These are phyloP conservation scores for Ruditapes philippinarum DNA, from an alignment of 1,140 invertebrate species.

Conservation along the genomic window DNA sequence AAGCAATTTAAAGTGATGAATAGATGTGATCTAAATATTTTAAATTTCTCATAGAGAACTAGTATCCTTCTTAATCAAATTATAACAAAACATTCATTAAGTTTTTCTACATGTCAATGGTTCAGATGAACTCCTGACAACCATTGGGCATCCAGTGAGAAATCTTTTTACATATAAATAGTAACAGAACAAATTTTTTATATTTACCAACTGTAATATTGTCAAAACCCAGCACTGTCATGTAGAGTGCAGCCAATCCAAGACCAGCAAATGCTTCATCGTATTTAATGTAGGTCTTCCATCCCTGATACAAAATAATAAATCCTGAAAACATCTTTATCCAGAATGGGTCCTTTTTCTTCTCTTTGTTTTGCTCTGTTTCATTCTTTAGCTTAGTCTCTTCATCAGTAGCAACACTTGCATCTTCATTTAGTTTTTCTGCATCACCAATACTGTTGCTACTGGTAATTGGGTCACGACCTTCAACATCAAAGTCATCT, in stretches of 20 bases:
- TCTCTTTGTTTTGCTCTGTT: not conserved
- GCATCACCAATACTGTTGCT: not conserved
- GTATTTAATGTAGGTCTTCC: slow-evolving; percentile 85
- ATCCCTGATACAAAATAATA: slow-evolving; percentile 76
- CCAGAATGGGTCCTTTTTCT: slow-evolving; percentile 31
- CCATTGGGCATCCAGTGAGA: too few species aligned
- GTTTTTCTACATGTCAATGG: too few species aligned
- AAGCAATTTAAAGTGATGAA: too few species aligned
- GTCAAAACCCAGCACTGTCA: slow-evolving; percentile 89
- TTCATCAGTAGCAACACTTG: not conserved
- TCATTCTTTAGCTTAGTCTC: too few species aligned
- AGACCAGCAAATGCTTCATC: slow-evolving; percentile 86
- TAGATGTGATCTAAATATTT: too few species aligned
- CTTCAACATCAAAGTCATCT: not conserved
- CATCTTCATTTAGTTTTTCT: not conserved
- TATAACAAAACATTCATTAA: too few species aligned
- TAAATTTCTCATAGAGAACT: too few species aligned
- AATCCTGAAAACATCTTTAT: slow-evolving; percentile 65
- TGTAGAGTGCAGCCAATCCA: slow-evolving; percentile 87
- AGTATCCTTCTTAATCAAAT: too few species aligned
- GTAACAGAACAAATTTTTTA: too few species aligned
- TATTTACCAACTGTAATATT: slow-evolving; percentile 87
- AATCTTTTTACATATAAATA: not conserved
- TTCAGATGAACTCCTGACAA: too few species aligned
- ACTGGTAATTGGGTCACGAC: not conserved